Conservation (phyloP, 1,140 invertebrate genomes). For the Rhagoletis pomonella region DNA sequence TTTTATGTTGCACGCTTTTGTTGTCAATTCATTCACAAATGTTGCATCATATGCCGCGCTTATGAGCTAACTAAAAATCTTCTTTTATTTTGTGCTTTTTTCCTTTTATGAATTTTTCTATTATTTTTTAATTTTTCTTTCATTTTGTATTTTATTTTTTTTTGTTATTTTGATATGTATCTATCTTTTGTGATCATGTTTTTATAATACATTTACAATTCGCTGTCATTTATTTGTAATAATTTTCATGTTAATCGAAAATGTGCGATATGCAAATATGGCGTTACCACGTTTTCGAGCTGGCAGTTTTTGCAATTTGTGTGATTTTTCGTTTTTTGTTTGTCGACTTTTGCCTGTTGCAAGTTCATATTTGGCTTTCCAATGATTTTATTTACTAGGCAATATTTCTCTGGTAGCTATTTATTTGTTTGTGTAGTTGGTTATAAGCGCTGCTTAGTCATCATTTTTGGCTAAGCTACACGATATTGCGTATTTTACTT, state of each 20-base stretch:
- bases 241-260: conserved; percentile 42
- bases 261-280: conserved; percentile 49
- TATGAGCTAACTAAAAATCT: not conserved
- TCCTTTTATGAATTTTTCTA: not conserved
- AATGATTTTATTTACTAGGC: not conserved
- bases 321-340: not conserved
- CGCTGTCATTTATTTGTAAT: conserved; percentile 36
- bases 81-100: not conserved
- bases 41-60: conserved; percentile 21
- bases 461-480: not conserved
- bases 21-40: not conserved
- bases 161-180: not conserved
- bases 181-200: not conserved
- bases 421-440: not conserved
- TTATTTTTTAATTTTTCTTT: not conserved
- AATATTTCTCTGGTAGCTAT: not conserved
- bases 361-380: not conserved
- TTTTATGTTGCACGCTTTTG: conserved; percentile 22
- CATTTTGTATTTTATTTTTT: not conserved
- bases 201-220: conserved; percentile 2
- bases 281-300: conserved; percentile 38
- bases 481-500: not conserved
- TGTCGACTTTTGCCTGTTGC: not conserved
- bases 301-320: not conserved
- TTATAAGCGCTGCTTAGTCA: not conserved